Percentiles rank a stretch among this genome's conserved stretches.
These are phyloP conservation scores for Zeuzera pyrina DNA, from an alignment of 2,888 invertebrate species.

Conservation along the genomic window DNA sequence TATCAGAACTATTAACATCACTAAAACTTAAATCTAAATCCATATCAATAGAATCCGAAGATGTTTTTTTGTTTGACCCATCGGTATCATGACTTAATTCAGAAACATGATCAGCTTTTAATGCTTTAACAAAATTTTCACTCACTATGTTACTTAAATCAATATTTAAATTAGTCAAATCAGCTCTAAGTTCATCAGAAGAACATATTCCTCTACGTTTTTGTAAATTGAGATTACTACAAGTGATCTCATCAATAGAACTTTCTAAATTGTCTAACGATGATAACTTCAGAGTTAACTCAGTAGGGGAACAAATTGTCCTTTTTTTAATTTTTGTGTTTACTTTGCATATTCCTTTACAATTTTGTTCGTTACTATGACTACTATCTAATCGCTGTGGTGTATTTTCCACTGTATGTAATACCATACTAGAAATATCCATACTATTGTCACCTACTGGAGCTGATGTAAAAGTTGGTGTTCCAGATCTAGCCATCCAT, in stretches of 20 bases:
- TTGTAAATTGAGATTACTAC: constrained; percentile 55
- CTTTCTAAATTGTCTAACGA: constrained; percentile 55
- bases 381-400: constrained; percentile 34
- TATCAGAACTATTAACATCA: constrained; percentile 69
- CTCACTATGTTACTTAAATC: constrained; percentile 43
- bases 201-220: constrained; percentile 74
- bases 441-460: constrained; percentile 56
- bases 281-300: constrained; percentile 56
- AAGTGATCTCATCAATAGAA: constrained; percentile 60
- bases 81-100: constrained; percentile 63
- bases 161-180: constrained; percentile 46
- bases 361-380: constrained; percentile 32
- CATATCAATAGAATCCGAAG: constrained; percentile 68
- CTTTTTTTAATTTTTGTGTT: constrained; percentile 38
- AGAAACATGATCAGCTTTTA: constrained; percentile 52
- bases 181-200: constrained; percentile 61
- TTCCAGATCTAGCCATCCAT: constrained; percentile 65
- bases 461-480: constrained; percentile 62
- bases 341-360: constrained; percentile 19
- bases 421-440: constrained; percentile 57
- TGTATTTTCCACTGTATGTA: constrained; percentile 64
- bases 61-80: constrained; percentile 64
- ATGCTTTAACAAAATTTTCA: constrained; percentile 46
- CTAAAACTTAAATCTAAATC: constrained; percentile 70
- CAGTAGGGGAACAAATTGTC: constrained; percentile 64